A percentile compares a stretch with the other conserved stretches of the same genome.
These are phyloP conservation scores for Cygnus atratus DNA, from an alignment of 2,113 vertebrate species.

Conservation along the genomic window DNA sequence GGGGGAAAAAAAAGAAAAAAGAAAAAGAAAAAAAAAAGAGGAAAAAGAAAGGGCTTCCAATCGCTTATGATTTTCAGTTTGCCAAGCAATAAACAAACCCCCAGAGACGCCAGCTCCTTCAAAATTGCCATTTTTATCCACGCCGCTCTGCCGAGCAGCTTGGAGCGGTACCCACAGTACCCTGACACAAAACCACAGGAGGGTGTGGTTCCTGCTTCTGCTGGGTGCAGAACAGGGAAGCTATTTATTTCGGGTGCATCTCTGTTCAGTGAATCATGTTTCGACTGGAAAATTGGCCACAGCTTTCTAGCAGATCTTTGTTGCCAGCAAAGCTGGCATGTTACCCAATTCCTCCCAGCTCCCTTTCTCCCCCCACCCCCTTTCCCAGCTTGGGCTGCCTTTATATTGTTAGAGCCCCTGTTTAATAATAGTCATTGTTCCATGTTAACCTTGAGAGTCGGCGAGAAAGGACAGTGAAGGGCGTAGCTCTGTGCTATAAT, in stretches of 20 bases:
- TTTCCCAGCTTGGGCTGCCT: slow-evolving; percentile 72
- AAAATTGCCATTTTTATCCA: slow-evolving; percentile 81
- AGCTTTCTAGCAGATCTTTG: slow-evolving; percentile 79
- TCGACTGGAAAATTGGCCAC: slow-evolving; percentile 94
- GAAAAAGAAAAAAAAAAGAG: neutral
- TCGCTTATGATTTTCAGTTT: slow-evolving; percentile 76
- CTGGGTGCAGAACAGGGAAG: slow-evolving; percentile 87
- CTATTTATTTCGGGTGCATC: slow-evolving; percentile 96
- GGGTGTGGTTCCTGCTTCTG: slow-evolving; percentile 89
- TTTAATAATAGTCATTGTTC: slow-evolving; percentile 86
- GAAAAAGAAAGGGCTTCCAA: slow-evolving; percentile 68
- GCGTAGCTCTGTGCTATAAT: slow-evolving; percentile 79
- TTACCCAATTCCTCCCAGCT: slow-evolving; percentile 74
- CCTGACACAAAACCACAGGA: slow-evolving; percentile 85
- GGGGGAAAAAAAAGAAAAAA: neutral
- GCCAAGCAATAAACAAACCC: slow-evolving; percentile 83
- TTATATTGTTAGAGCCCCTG: slow-evolving; percentile 63
- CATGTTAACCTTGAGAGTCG: slow-evolving; percentile 81
- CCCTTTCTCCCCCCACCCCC: slow-evolving; percentile 64
- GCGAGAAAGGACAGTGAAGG: slow-evolving; percentile 79
- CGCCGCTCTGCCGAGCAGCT: slow-evolving; percentile 74
- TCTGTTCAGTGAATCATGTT: slow-evolving; percentile 95
- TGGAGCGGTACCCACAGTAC: slow-evolving; percentile 77
- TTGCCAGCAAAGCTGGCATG: slow-evolving; percentile 83
- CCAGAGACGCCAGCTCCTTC: slow-evolving; percentile 74